Conservation (phyloP, 1,140 invertebrate genomes). For the Micrasema minimum region DNA sequence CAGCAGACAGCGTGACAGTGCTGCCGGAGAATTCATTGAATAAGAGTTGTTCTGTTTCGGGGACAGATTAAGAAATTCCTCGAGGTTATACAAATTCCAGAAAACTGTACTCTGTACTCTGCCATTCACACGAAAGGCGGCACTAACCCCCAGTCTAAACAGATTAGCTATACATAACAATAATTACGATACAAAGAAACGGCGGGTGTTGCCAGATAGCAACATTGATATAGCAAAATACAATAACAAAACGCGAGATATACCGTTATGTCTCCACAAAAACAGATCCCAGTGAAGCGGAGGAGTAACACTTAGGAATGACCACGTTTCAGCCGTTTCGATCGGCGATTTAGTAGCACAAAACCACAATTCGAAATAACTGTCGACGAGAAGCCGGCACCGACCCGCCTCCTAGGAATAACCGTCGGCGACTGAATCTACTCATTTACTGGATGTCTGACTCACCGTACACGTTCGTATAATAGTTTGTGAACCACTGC, state of each 20-base stretch:
- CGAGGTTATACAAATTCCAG: slow-evolving; percentile 1
- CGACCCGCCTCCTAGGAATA: background rate
- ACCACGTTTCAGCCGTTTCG: slow-evolving; percentile 18
- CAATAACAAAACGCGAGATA: slow-evolving; percentile 25
- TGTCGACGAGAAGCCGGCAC: background rate
- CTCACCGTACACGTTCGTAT: slow-evolving; percentile 6
- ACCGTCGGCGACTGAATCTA: slow-evolving; percentile 13
- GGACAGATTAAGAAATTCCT: background rate
- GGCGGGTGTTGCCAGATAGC: slow-evolving; percentile 28
- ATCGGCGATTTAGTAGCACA: slow-evolving; percentile 26
- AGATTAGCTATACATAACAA: background rate
- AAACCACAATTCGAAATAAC: slow-evolving; percentile 11
- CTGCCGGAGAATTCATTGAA: slow-evolving; percentile 12
- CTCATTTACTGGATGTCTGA: background rate
- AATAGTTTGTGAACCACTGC: no score
- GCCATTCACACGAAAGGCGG: slow-evolving; percentile 2
- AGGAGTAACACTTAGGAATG: slow-evolving; percentile 22
- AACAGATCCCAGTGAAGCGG: slow-evolving; percentile 6
- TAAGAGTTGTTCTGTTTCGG: slow-evolving; percentile 17
- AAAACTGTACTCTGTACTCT: slow-evolving; percentile 9
- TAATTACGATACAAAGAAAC: slow-evolving; percentile 9
- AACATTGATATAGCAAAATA: slow-evolving; percentile 3
- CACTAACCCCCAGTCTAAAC: no score
- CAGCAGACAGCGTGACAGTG: background rate
- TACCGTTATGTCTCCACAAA: slow-evolving; percentile 29